These are phyloP conservation scores for Aplochiton taeniatus DNA, from an alignment of 2,797 vertebrate species.

Conservation along the genomic window DNA sequence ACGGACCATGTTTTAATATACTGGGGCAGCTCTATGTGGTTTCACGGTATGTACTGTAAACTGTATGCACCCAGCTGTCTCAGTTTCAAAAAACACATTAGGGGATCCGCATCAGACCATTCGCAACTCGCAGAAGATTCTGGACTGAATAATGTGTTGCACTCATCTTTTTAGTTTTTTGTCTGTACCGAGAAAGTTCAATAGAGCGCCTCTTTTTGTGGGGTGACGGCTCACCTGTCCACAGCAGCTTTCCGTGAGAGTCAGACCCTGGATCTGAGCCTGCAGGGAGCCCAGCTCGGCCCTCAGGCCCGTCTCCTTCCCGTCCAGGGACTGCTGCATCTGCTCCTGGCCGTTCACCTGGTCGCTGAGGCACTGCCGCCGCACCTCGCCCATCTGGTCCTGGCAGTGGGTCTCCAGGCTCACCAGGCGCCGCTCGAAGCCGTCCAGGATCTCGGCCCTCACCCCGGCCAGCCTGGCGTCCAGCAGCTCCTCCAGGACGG, in stretches of 20 bases:
- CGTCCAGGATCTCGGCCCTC: conserved; percentile 84
- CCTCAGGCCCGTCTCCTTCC: conserved; percentile 87
- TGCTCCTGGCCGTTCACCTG: conserved; percentile 86
- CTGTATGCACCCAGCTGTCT: too few species aligned
- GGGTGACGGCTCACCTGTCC: conserved; percentile 67
- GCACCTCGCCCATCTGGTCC: conserved; percentile 82
- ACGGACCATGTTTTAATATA: too few species aligned
- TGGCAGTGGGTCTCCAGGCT: conserved; percentile 85
- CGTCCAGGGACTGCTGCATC: conserved; percentile 88
- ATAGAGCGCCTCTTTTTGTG: too few species aligned
- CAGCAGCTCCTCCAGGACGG: conserved; percentile 82
- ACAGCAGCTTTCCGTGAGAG: conserved; percentile 88
- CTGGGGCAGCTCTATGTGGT: too few species aligned
- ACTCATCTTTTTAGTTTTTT: too few species aligned
- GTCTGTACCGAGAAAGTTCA: too few species aligned
- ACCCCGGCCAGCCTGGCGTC: conserved; percentile 81
- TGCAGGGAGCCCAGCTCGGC: conserved; percentile 88
- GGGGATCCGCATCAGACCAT: too few species aligned
- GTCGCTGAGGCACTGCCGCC: conserved; percentile 86
- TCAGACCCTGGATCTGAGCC: conserved; percentile 89
- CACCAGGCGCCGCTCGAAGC: conserved; percentile 87
- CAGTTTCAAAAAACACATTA: too few species aligned
- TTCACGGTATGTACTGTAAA: too few species aligned
- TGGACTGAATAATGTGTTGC: too few species aligned
- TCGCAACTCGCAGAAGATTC: too few species aligned